phyloP scores from a whole-genome alignment of 1,140 invertebrate species.

The Ceratina calcarata region DNA sequence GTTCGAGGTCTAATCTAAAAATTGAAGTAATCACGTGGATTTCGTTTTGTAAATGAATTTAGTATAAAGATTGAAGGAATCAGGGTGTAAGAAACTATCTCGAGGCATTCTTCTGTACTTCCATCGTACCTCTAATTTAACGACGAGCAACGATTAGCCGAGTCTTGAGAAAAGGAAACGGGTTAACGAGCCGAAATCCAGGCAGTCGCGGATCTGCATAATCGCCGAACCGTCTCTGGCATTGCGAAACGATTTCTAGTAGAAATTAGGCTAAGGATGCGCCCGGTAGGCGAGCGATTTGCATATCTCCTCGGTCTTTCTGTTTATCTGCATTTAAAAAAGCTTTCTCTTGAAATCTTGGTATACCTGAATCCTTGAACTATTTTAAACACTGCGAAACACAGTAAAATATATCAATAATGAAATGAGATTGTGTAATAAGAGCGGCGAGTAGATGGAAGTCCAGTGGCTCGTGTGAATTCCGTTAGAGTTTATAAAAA shows the following conservation, averaged over 20 bases:
- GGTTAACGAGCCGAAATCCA: constrained; percentile 50
- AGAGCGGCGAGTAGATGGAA: no score
- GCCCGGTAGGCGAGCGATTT: constrained; percentile 46
- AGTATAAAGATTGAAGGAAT: no score
- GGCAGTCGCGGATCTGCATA: constrained; percentile 50
- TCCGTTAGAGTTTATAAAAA: constrained; percentile 53
- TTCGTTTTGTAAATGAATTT: no score
- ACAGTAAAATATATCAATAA: background rate
- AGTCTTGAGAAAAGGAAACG: constrained; percentile 17
- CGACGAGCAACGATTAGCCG: constrained; percentile 19
- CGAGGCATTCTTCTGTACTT: no score
- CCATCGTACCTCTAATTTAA: constrained; percentile 6
- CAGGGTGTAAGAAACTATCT: no score
- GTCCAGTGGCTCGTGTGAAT: constrained; percentile 1
- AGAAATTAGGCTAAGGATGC: constrained; percentile 36
- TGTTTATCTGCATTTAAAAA: background rate
- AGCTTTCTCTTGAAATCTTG: background rate
- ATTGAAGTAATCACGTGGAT: no score
- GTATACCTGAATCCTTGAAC: no score
- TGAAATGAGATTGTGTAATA: no score
- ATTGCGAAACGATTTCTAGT: constrained; percentile 33
- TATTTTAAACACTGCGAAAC: no score
- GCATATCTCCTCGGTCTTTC: constrained; percentile 11
- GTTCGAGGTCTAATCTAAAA: no score
- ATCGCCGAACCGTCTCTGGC: constrained; percentile 45